These are phyloP conservation scores for Scolopax rusticola DNA, from an alignment of 2,797 vertebrate species.

Conservation along the genomic window DNA sequence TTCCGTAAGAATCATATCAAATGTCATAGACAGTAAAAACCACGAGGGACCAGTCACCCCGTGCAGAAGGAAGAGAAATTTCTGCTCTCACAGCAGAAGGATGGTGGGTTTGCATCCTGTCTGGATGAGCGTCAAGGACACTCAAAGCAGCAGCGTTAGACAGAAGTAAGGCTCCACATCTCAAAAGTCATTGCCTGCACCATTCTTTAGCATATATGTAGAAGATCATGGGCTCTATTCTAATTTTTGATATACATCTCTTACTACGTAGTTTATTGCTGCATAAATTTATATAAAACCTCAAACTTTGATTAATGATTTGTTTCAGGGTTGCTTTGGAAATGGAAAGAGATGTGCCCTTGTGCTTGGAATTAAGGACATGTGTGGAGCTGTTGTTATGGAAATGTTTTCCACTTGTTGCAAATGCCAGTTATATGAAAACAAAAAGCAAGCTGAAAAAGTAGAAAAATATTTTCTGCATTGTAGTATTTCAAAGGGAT, in stretches of 20 bases:
- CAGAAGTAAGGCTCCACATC: neutral
- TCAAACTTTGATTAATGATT: neutral
- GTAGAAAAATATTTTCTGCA: neutral
- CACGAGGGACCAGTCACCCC: neutral
- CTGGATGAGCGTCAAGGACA: neutral
- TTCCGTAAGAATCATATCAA: neutral
- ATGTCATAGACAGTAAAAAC: neutral
- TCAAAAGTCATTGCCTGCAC: neutral
- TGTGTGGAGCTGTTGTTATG: neutral
- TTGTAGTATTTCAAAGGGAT: neutral
- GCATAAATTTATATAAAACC: neutral
- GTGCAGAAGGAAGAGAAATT: neutral
- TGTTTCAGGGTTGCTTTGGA: neutral
- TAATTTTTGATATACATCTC: neutral
- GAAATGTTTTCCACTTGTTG: neutral
- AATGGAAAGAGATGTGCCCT: neutral
- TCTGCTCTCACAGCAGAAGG: neutral
- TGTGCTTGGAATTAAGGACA: neutral
- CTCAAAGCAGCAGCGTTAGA: neutral
- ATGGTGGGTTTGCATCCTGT: neutral
- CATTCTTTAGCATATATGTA: neutral
- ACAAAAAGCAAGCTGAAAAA: neutral
- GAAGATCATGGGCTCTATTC: neutral
- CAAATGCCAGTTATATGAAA: constrained; percentile 10
- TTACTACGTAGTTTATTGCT: neutral